phyloP scores from a whole-genome alignment of 2,888 invertebrate genomes.

The Tridacna crocea region DNA sequence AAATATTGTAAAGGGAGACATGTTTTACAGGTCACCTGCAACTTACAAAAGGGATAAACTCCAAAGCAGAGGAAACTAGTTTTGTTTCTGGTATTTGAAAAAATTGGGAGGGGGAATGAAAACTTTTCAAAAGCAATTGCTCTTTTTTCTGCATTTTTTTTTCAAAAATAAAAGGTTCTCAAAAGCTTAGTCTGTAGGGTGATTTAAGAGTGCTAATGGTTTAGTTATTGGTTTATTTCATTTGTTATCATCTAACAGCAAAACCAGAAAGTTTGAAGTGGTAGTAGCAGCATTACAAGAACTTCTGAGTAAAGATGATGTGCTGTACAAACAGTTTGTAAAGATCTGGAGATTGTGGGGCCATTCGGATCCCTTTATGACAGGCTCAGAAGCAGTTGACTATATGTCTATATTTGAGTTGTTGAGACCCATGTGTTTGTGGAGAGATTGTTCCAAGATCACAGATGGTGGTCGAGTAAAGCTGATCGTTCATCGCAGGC shows the following conservation, averaged over 20 bases:
- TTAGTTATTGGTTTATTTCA: too few species aligned
- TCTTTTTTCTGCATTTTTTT: too few species aligned
- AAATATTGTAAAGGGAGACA: too few species aligned
- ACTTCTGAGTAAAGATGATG: conserved; percentile 67
- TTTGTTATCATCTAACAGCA: not conserved
- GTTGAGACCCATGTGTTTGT: conserved; percentile 28
- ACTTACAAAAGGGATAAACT: too few species aligned
- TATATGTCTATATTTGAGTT: not conserved
- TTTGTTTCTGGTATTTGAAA: too few species aligned
- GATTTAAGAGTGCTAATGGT: too few species aligned
- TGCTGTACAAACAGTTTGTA: conserved; percentile 64
- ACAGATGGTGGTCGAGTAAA: conserved; percentile 56
- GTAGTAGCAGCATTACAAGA: conserved; percentile 59
- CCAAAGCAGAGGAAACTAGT: too few species aligned
- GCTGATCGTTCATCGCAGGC: conserved; percentile 45
- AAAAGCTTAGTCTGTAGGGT: too few species aligned
- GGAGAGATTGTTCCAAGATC: conserved; percentile 44
- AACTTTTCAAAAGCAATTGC: too few species aligned
- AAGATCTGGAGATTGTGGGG: conserved; percentile 70
- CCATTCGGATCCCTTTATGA: conserved; percentile 71
- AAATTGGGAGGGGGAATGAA: too few species aligned
- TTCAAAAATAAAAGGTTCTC: too few species aligned
- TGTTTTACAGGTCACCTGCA: too few species aligned
- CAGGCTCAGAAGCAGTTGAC: conserved; percentile 58
- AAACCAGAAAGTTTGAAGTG: conserved; percentile 38